Percentiles rank a stretch among this genome's conserved stretches.
These are phyloP conservation scores for Nipponacmea schrenckii DNA, from an alignment of 2,888 invertebrate genomes.

Conservation along the genomic window DNA sequence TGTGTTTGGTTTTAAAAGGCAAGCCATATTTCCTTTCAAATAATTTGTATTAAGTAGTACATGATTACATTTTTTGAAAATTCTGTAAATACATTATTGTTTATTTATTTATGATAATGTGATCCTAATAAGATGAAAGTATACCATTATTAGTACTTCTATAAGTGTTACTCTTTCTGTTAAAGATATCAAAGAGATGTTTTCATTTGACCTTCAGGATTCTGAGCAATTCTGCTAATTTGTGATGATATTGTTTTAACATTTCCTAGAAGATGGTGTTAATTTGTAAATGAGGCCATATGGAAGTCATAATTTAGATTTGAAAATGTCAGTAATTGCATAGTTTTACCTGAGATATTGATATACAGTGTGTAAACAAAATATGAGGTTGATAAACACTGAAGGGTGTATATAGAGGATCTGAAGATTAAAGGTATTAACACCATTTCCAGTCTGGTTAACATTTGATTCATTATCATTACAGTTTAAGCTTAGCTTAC, in stretches of 20 bases:
- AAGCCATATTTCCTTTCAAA: background rate
- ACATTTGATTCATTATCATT: too few relatives aligned
- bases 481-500: too few relatives aligned
- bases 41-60: background rate
- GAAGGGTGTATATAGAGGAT: too few relatives aligned
- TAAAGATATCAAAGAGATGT: background rate
- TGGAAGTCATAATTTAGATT: background rate
- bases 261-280: background rate
- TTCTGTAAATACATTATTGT: background rate
- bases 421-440: too few relatives aligned
- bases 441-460: too few relatives aligned
- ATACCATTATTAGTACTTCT: background rate
- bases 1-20: background rate
- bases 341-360: background rate
- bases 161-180: background rate
- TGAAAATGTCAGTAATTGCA: background rate
- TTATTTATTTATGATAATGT: background rate
- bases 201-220: background rate
- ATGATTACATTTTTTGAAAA: background rate
- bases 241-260: background rate
- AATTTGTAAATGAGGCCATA: background rate
- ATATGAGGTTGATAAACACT: background rate
- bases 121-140: background rate
- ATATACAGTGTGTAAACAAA: background rate
- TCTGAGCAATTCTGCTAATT: background rate